Conservation (phyloP, 2,888 invertebrate genomes). For the Parasteatoda lunata region DNA sequence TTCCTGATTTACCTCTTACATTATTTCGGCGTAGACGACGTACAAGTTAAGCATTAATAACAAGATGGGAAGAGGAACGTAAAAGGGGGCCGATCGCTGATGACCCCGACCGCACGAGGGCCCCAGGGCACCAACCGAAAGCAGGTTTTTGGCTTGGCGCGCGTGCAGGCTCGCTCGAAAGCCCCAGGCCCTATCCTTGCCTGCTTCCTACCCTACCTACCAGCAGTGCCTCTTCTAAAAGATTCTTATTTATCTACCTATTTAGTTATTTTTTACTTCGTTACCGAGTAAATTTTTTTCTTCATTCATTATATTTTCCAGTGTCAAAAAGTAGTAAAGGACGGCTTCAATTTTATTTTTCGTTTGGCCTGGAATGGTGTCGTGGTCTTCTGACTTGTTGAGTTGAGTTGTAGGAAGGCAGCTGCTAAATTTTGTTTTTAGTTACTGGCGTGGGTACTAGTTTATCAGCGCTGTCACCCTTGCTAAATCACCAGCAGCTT, state of each 20-base stretch:
- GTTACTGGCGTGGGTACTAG: too few relatives aligned
- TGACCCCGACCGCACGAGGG: slow-evolving; percentile 62
- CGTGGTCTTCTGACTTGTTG: neutral
- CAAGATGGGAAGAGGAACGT: slow-evolving; percentile 50
- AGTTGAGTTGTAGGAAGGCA: too few relatives aligned
- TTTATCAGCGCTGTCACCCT: too few relatives aligned
- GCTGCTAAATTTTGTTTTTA: too few relatives aligned
- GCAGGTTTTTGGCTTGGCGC: slow-evolving; percentile 56
- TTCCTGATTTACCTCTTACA: slow-evolving; percentile 47
- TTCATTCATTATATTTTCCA: slow-evolving; percentile 41
- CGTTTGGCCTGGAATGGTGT: slow-evolving; percentile 8
- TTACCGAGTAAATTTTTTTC: slow-evolving; percentile 5
- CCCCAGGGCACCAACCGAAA: slow-evolving; percentile 46
- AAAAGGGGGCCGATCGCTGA: slow-evolving; percentile 54
- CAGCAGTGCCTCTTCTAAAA: slow-evolving; percentile 11
- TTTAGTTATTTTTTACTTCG: slow-evolving; percentile 10
- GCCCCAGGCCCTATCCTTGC: slow-evolving; percentile 34
- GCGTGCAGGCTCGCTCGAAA: slow-evolving; percentile 52
- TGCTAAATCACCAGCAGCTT: too few relatives aligned
- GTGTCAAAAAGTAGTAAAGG: slow-evolving; percentile 56
- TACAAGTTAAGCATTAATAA: slow-evolving; percentile 30
- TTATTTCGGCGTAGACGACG: slow-evolving; percentile 36
- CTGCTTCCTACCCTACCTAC: slow-evolving; percentile 48
- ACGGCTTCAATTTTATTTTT: slow-evolving; percentile 19
- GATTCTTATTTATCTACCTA: slow-evolving; percentile 4